Conservation (phyloP, 2,888 invertebrate genomes). For the Rhogogaster chlorosoma region DNA sequence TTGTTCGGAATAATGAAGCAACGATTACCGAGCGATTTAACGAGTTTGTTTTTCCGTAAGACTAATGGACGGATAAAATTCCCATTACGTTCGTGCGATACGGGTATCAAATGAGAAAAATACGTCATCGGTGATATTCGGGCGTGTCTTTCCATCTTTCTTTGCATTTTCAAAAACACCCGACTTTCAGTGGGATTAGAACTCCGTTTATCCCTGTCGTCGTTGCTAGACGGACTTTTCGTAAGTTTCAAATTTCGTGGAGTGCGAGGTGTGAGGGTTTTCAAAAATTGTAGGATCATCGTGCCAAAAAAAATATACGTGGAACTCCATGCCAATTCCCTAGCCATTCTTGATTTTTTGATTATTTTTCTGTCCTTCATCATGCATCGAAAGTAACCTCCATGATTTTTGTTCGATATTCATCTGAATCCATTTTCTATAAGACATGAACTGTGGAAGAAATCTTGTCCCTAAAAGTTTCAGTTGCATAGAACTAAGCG, state of each 20-base stretch:
- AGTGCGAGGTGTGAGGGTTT: not conserved
- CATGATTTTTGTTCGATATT: too few relatives aligned
- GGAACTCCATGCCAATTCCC: too few relatives aligned
- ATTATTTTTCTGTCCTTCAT: too few relatives aligned
- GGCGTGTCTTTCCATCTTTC: not conserved
- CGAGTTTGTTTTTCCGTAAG: constrained; percentile 71
- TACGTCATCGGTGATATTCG: not conserved
- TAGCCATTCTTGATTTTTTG: too few relatives aligned
- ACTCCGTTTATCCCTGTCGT: not conserved
- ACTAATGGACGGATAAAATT: not conserved
- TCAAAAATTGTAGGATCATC: constrained; percentile 66
- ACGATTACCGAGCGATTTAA: constrained; percentile 48
- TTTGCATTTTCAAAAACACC: too few relatives aligned
- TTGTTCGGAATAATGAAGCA: not conserved
- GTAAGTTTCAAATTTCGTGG: not conserved
- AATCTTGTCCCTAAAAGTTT: too few relatives aligned
- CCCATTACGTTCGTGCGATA: not conserved
- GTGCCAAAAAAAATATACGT: too few relatives aligned
- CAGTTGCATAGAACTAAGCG: too few relatives aligned
- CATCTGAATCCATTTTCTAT: too few relatives aligned
- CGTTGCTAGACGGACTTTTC: not conserved
- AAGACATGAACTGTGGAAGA: too few relatives aligned
- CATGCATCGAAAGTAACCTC: too few relatives aligned
- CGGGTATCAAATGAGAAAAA: not conserved
- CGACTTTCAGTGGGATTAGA: too few relatives aligned